These are phyloP conservation scores for Seira ritae DNA, from an alignment of 2,888 invertebrate genomes.

Conservation along the genomic window DNA sequence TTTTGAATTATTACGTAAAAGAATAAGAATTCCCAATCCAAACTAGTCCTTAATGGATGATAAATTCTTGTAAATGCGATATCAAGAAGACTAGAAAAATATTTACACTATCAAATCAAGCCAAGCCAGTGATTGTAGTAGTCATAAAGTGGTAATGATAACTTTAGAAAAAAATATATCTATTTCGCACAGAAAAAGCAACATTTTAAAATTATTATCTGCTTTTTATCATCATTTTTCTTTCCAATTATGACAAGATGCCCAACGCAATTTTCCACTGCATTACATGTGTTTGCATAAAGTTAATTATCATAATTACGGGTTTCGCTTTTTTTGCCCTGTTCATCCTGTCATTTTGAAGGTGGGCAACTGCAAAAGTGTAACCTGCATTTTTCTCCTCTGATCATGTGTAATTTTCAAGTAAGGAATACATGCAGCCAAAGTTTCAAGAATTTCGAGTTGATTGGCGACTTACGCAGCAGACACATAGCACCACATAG, in stretches of 20 bases:
- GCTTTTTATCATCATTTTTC: neutral
- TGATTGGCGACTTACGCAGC: slow-evolving; percentile 50
- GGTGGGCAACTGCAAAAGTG: slow-evolving; percentile 7
- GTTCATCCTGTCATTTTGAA: slow-evolving; percentile 49
- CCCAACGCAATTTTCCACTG: slow-evolving; percentile 8
- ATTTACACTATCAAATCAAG: too few relatives aligned
- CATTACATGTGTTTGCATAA: slow-evolving; percentile 14
- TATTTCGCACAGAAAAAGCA: too few relatives aligned
- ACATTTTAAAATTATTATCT: neutral
- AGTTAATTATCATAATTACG: slow-evolving; percentile 59
- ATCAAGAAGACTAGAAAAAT: too few relatives aligned
- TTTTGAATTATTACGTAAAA: too few relatives aligned
- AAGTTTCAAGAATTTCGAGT: slow-evolving; percentile 48
- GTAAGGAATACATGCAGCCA: slow-evolving; percentile 25
- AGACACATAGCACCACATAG: neutral
- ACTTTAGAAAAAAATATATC: too few relatives aligned
- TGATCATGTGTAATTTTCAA: slow-evolving; percentile 25
- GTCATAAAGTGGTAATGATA: too few relatives aligned
- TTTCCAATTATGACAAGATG: neutral
- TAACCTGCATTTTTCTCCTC: slow-evolving; percentile 6
- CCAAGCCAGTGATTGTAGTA: too few relatives aligned
- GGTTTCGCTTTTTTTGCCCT: slow-evolving; percentile 34
- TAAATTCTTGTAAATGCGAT: too few relatives aligned
- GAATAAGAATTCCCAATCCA: too few relatives aligned
- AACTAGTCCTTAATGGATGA: too few relatives aligned